Percentiles rank a stretch among this genome's conserved stretches.
phyloP scores from a whole-genome alignment of 2,888 invertebrate genomes.

The Drosophila paracracens region DNA sequence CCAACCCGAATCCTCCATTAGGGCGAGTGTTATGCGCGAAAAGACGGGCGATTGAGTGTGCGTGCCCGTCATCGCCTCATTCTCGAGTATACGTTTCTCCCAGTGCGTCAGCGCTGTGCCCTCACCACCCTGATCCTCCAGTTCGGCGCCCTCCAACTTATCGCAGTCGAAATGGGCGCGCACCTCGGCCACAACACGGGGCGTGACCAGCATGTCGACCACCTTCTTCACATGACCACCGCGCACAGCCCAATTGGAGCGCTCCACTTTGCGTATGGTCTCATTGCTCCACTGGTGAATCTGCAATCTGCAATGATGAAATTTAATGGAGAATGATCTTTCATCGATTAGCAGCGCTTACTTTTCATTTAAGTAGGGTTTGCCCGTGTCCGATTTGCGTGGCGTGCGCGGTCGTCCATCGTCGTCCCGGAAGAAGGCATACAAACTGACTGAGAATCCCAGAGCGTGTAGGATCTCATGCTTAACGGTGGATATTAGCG shows the following conservation, averaged over 20 bases:
- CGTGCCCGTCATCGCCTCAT: constrained; percentile 99
- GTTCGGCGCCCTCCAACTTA: constrained; percentile 96
- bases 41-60: constrained; percentile 99
- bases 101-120: constrained; percentile 99
- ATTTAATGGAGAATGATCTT: background rate
- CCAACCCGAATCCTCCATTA: constrained; percentile 99
- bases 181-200: constrained; percentile 94
- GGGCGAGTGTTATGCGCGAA: constrained; percentile 96
- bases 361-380: constrained; percentile 95
- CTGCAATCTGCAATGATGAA: constrained; percentile 88
- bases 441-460: constrained; percentile 98
- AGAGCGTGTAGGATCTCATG: constrained; percentile 99
- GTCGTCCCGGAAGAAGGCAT: constrained; percentile 95
- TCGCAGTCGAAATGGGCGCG: constrained; percentile 95
- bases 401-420: constrained; percentile 95
- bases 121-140: constrained; percentile 99
- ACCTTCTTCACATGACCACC: constrained; percentile 90
- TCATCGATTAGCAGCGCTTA: constrained; percentile 84
- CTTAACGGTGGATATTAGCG: constrained; percentile 97
- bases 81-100: constrained; percentile 99
- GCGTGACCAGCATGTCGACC: constrained; percentile 96
- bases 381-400: constrained; percentile 92
- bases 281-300: constrained; percentile 97
- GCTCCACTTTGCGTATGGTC: constrained; percentile 91
- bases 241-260: constrained; percentile 91